These are phyloP conservation scores for Galaxias olidus DNA, from an alignment of 2,797 vertebrate species.

Conservation along the genomic window DNA sequence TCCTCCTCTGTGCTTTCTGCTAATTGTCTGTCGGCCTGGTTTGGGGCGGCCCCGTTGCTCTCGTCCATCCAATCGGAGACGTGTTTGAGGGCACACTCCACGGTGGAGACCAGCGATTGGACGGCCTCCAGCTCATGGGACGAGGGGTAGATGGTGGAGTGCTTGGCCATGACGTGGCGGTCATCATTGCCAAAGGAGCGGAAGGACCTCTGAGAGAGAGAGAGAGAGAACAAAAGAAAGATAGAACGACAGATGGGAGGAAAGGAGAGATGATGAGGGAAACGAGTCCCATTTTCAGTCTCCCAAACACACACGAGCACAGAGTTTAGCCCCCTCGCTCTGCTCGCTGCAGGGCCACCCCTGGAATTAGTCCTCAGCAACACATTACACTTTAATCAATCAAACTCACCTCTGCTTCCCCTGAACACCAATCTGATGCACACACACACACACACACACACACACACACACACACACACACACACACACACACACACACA, in stretches of 20 bases:
- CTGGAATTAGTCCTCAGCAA: conserved; percentile 24
- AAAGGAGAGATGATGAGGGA: background rate
- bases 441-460: background rate
- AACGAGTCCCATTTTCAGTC: background rate
- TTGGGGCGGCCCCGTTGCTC: conserved; percentile 59
- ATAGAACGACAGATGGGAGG: no score
- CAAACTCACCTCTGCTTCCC: conserved; percentile 32
- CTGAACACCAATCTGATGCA: background rate
- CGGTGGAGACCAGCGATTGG: conserved; percentile 96
- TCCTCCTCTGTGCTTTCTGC: conserved; percentile 59
- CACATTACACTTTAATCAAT: conserved; percentile 55
- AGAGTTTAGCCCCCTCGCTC: background rate
- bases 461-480: background rate
- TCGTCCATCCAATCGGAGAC: conserved; percentile 97
- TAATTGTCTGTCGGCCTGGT: conserved; percentile 51
- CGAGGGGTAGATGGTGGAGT: conserved; percentile 97
- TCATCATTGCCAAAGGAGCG: conserved; percentile 98
- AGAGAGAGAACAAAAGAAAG: background rate
- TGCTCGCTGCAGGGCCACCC: background rate
- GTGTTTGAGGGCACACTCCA: conserved; percentile 96
- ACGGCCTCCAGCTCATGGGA: conserved; percentile 95
- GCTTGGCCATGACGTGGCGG: conserved; percentile 99
- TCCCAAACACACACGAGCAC: background rate
- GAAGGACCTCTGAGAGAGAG: conserved; percentile 88
- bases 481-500: background rate